Evolutionary conservation across 37 sponge, comb jelly and placozoan species (phyloP).

Genomic region (Ephydatia muelleri): DNA sequence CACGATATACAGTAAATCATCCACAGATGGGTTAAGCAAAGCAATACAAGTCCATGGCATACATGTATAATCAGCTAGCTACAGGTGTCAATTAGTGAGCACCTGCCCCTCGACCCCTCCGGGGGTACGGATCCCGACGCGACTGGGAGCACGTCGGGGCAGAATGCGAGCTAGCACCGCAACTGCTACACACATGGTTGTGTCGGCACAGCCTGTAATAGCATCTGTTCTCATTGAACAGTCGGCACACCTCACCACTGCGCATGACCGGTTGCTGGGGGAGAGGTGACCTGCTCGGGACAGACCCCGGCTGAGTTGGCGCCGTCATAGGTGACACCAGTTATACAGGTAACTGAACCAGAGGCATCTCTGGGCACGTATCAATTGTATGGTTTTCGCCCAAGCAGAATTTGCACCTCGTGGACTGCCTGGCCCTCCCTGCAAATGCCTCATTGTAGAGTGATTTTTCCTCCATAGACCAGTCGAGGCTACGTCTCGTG

Average conservation of each 20-base stretch:
- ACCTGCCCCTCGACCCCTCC: constrained; percentile 9
- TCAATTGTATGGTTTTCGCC: neutral
- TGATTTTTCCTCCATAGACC: constrained; percentile 17
- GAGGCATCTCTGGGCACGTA: neutral
- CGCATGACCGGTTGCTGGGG: neutral
- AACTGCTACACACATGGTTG: neutral
- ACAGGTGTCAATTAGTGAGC: neutral
- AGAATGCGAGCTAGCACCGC: neutral
- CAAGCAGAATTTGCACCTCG: constrained; percentile 5
- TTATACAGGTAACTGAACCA: neutral
- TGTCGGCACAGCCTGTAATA: neutral
- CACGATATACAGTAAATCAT: neutral
- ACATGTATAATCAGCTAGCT: neutral
- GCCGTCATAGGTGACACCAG: neutral
- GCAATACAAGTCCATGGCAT: neutral
- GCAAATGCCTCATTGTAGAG: constrained; percentile 46
- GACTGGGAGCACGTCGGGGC: neutral
- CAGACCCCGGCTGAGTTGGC: neutral
- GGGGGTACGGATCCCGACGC: neutral
- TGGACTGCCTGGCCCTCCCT: constrained; percentile 9
- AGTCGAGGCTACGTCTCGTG: constrained; percentile 20
- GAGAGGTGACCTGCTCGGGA: neutral
- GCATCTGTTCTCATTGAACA: neutral
- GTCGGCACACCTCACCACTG: neutral
- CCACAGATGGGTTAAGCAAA: neutral